These are phyloP conservation scores for Ormyrus pomaceus DNA, from an alignment of 2,888 invertebrate genomes.

Conservation along the genomic window DNA sequence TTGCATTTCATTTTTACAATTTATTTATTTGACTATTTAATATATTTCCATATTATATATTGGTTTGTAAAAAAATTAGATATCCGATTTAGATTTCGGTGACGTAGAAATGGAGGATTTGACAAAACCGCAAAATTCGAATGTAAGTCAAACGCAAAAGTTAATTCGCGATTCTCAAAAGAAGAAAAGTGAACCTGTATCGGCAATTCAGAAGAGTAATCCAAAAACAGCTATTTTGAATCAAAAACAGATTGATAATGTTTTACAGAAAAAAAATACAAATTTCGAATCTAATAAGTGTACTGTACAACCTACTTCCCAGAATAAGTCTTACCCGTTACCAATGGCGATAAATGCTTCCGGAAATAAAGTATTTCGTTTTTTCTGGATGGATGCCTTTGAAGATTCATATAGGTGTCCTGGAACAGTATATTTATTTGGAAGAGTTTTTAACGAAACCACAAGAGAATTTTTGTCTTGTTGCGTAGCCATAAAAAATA, in stretches of 20 bases:
- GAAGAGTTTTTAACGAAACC: conserved; percentile 84
- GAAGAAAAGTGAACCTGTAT: conserved; percentile 25
- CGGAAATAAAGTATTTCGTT: conserved; percentile 75
- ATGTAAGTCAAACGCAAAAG: neutral
- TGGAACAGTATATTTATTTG: conserved; percentile 94
- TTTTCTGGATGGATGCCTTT: conserved; percentile 97
- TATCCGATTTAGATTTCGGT: conserved; percentile 63
- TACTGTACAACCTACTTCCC: conserved; percentile 61
- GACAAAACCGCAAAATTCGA: neutral
- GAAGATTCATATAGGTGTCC: conserved; percentile 90
- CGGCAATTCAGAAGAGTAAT: too few species aligned
- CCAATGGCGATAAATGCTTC: conserved; percentile 77
- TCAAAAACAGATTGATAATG: conserved; percentile 41
- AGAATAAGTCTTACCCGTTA: conserved; percentile 53
- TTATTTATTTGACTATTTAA: neutral
- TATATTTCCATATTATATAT: neutral
- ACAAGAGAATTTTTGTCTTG: conserved; percentile 86
- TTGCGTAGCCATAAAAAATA: conserved; percentile 90
- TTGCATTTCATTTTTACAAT: conserved; percentile 6
- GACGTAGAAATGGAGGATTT: conserved; percentile 55
- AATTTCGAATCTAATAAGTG: conserved; percentile 64
- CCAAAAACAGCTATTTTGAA: too few species aligned
- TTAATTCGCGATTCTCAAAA: conserved; percentile 33
- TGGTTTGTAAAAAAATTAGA: conserved; percentile 33
- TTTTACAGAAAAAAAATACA: conserved; percentile 72